Conservation (phyloP, 2,113 vertebrate genomes). For the Capra hircus region DNA sequence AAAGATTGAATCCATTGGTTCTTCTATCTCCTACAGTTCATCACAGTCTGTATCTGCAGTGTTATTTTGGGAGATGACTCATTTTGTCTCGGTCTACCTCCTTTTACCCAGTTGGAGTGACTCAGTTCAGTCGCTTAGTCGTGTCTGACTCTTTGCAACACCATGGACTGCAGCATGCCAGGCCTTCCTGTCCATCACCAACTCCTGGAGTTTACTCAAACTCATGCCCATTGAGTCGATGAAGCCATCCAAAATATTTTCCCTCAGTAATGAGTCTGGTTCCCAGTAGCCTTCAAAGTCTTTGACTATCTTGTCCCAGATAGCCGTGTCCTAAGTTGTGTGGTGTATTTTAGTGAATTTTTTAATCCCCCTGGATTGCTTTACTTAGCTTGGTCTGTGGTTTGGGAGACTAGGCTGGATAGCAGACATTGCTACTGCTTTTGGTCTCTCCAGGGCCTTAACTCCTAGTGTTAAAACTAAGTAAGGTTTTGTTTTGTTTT, state of each 20-base stretch:
- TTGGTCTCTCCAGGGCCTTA: slow-evolving; percentile 67
- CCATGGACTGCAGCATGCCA: background rate
- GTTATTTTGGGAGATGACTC: background rate
- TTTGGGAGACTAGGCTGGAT: slow-evolving; percentile 15
- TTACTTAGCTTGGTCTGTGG: slow-evolving; percentile 43
- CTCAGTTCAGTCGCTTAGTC: accelerated
- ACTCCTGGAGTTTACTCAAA: background rate
- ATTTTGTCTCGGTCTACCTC: background rate
- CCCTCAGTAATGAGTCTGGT: background rate
- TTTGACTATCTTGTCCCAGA: background rate
- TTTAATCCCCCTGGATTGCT: slow-evolving; percentile 69
- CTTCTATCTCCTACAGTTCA: background rate
- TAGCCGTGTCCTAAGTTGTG: slow-evolving; percentile 10
- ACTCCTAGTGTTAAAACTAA: background rate
- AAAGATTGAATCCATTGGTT: background rate
- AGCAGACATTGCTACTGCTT: slow-evolving; percentile 48
- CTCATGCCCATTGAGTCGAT: background rate
- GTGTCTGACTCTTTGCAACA: accelerated
- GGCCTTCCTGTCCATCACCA: background rate
- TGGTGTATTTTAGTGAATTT: background rate
- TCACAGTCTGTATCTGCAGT: background rate
- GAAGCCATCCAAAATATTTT: background rate
- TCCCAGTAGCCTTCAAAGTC: background rate
- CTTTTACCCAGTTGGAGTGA: background rate
- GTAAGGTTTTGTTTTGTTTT: background rate